Conservation (phyloP, 1,140 invertebrate genomes). For the Sitobion miscanthi region DNA sequence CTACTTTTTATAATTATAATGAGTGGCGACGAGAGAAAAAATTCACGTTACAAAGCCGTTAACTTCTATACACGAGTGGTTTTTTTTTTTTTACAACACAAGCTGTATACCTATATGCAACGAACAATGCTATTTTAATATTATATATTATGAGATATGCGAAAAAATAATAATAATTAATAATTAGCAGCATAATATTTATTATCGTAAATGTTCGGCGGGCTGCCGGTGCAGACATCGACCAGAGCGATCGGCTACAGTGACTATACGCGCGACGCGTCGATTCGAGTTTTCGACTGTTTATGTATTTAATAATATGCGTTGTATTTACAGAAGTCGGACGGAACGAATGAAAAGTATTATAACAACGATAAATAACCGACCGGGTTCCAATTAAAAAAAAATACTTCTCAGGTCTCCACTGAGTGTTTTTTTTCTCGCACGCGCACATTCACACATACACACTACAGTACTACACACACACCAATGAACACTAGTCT, state of each 20-base stretch:
- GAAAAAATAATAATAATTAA: conserved; percentile 10
- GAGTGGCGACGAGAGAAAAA: neutral
- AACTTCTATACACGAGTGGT: neutral
- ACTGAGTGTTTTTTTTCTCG: neutral
- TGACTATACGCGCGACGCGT: neutral
- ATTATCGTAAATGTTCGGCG: neutral
- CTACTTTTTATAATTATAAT: neutral
- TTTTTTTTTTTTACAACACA: neutral
- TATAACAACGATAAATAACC: conserved; percentile 33
- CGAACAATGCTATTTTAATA: neutral
- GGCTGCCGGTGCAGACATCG: neutral
- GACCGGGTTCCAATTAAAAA: conserved; percentile 48
- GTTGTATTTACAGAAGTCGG: neutral
- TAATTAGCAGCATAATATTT: conserved; percentile 1
- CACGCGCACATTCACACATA: neutral
- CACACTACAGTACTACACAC: too few relatives aligned
- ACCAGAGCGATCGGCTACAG: neutral
- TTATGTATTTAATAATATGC: neutral
- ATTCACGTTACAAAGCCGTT: neutral
- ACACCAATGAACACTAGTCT: neutral
- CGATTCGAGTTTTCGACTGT: neutral
- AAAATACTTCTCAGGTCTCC: neutral
- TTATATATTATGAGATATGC: neutral
- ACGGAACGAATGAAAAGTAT: conserved; percentile 42
- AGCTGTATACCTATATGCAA: neutral